Percentiles rank a stretch among this genome's conserved stretches.
phyloP scores from a whole-genome alignment of 2,113 vertebrate genomes.

The Enhydra lutris region DNA sequence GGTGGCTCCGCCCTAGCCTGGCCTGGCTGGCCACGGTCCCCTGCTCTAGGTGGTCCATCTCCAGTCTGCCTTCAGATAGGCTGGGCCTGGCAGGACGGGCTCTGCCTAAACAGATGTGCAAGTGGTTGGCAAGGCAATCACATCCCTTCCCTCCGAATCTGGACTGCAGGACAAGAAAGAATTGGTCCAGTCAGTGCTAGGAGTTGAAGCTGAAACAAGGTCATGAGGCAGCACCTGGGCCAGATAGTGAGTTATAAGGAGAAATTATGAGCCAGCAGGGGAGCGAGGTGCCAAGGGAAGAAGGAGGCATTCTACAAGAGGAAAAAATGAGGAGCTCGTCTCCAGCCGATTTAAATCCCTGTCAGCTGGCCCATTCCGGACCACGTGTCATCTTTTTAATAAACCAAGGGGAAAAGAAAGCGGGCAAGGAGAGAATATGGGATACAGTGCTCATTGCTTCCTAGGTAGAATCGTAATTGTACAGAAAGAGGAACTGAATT shows the following conservation, averaged over 20 bases:
- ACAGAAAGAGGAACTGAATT: background rate
- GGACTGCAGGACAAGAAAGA: background rate
- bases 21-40: background rate
- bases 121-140: background rate
- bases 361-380: background rate
- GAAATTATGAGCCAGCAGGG: background rate
- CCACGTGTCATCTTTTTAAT: background rate
- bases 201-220: background rate
- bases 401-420: background rate
- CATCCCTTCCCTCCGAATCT: background rate
- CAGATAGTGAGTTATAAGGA: background rate
- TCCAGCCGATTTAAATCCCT: background rate
- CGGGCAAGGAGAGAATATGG: background rate
- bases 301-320: background rate
- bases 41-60: background rate
- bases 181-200: background rate
- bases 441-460: background rate
- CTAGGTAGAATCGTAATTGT: background rate
- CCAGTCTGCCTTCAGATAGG: background rate
- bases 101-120: background rate
- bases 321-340: background rate
- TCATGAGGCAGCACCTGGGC: background rate
- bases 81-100: fast-evolving
- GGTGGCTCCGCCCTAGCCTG: background rate
- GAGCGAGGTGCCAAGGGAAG: background rate